Evolutionary conservation across 1,140 invertebrate species (phyloP).

Genomic region (Pseudomyrmex dendroicus): DNA sequence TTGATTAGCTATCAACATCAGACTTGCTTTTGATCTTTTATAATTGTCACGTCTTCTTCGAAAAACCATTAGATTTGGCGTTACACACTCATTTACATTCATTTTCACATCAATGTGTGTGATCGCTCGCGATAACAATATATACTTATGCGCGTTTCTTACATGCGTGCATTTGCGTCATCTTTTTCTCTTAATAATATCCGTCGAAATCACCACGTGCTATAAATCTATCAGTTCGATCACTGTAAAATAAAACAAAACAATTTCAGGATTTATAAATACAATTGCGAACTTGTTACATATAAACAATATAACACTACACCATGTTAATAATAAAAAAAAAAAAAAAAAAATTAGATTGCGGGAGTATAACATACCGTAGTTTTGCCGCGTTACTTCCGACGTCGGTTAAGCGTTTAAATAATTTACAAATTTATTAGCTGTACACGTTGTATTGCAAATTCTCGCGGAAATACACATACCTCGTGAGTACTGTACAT

Average conservation of each 20-base stretch:
- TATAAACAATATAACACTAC: too few relatives aligned
- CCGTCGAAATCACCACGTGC: conserved; percentile 64
- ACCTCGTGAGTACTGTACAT: conserved; percentile 21
- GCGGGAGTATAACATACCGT: conserved; percentile 30
- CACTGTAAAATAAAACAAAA: conserved; percentile 67
- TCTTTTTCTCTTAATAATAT: conserved; percentile 24
- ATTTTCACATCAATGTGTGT: not conserved
- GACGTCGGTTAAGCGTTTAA: conserved; percentile 78
- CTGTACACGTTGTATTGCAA: conserved; percentile 60
- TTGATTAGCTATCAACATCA: conserved; percentile 46
- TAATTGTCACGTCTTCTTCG: conserved; percentile 4
- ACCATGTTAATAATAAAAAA: not conserved
- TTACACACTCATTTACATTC: conserved; percentile 37
- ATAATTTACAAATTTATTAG: conserved; percentile 80
- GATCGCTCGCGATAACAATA: not conserved
- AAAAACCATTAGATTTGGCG: conserved; percentile 43
- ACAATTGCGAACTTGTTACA: not conserved
- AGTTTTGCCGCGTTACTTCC: conserved; percentile 67
- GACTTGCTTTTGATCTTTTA: conserved; percentile 52
- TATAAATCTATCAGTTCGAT: conserved; percentile 66
- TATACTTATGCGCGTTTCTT: not conserved
- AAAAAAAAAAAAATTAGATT: not conserved
- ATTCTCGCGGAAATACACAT: conserved; percentile 30
- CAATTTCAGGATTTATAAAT: not conserved
- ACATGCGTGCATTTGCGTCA: not conserved